Base-by-base conservation (phyloP, 1,140 invertebrate genomes). In the Papilio machaon region DNA sequence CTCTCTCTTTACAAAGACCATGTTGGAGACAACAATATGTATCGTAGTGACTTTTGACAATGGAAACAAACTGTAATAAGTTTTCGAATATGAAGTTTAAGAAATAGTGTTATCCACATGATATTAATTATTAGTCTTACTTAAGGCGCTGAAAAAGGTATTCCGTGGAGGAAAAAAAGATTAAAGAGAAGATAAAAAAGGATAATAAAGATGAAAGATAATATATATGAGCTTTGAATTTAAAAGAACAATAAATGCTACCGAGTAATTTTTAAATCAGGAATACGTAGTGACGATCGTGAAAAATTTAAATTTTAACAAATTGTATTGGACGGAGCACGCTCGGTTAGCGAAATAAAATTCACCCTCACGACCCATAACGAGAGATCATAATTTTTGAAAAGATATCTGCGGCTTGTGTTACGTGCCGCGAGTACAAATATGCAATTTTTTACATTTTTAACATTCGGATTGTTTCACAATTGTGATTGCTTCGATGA, bases 351-450 rank as follows among this genome's bases (percentile, higher is more conserved):
- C 76, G 70, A 82, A 86, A 88, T 89, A 89, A 91, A 91, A 90
- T 89, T 88, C 85, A 80, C 80, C 86, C 80, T 81, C 85, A 86
- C 86, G 80, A 81, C 78, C 83, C 85, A 82, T 88, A 88, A 89
- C 85, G 83, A 82, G 83, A 88, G 86, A 91, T 92, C 89, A 91
- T 92, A 90, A 90, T 92, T 92, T 90, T 89, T 85, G 85, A 87
- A 91, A 90, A 90, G 84, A 84, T 82, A 83, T 82, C 82, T 87
- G 87, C 81, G 85, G 85, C 73, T 84, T 83, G 81, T 64, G 81
- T 70, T 85, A 88, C 87, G 86, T 88, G 86, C 83, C 80, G 49
- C 80, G 88, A 83, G 82, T 91, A 82, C 86, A 80, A 86, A 91
- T 86, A 73, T 70, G 84, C 38, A 78, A 78, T 60, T 78, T 79